Base-by-base conservation (phyloP, 2,888 invertebrate species). In the Caenorhabditis sp. region DNA sequence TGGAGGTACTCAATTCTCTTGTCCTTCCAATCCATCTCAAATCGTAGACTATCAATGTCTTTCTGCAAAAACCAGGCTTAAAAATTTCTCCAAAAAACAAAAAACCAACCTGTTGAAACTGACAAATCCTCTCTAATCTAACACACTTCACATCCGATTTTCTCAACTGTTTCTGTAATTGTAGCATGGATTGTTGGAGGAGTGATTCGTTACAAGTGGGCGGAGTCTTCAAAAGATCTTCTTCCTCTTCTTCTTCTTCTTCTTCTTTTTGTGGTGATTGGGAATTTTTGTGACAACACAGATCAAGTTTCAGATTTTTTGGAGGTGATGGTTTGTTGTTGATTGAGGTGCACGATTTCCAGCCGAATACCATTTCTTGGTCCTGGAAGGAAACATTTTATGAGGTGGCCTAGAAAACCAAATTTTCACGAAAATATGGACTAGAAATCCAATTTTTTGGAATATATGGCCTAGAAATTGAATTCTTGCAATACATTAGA, bases 161-260 rank as follows among this genome's bases (percentile, higher is more conserved):
- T 14, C 72, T 57, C 6, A 89, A 73, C 72, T 88, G 88, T 36
- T 84, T 85, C 75, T 89, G 89, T 23, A 89, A 78, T 74, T 88
- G 88, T 8, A 84, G 78, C 4, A 89, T 60, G 12, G 71, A 71
- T 58, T 67, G 66, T 58, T 76, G 70, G 6, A 76, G 69, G 21
- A 76, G 88, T 36, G 88, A 66, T 66, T 77, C 73, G 17, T 75
- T 67, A 1, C 23, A 55, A 14, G 64, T 61, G 0, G 62, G 27
- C 4, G 62, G 21, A 12, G 50, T 19, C 14, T 43, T 43, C 43
- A 43, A 14, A 43, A 43, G 17, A 5, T 10, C 14, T 43, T 43
- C 43, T 17, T 43, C 43, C 17, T 43, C 43, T 43, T 43, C 43
- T 43, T 43, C 43, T 17, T 53, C 24, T 21, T 53, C 53, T 24